These are phyloP conservation scores for Drosophila elegans DNA, from an alignment of 1,140 invertebrate genomes.

Conservation along the genomic window DNA sequence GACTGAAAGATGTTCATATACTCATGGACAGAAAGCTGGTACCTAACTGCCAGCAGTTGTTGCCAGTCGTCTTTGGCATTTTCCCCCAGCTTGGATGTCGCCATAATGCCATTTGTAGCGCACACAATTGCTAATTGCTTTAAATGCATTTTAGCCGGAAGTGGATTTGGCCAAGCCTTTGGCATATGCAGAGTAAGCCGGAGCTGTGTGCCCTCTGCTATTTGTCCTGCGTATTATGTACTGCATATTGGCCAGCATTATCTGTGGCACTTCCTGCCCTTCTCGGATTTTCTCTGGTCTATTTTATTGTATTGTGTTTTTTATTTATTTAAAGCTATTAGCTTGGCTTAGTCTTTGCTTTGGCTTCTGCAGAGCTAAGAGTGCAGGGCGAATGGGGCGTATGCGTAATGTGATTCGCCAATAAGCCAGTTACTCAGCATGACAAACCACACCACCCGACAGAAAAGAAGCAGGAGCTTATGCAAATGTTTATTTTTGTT, in stretches of 20 bases:
- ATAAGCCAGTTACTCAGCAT: conserved; percentile 37
- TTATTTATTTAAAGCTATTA: conserved; percentile 77
- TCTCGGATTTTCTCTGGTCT: conserved; percentile 38
- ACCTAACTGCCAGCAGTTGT: conserved; percentile 33
- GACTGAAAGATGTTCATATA: neutral
- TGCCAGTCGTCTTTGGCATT: conserved; percentile 35
- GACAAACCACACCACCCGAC: conserved; percentile 17
- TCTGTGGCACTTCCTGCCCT: conserved; percentile 38
- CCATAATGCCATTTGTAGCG: conserved; percentile 53
- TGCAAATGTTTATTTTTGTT: conserved; percentile 54
- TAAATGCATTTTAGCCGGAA: conserved; percentile 76
- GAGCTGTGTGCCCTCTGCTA: conserved; percentile 14
- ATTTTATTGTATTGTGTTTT: conserved; percentile 53
- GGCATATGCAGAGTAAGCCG: conserved; percentile 49
- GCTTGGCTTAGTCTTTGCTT: conserved; percentile 43
- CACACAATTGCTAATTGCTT: conserved; percentile 74
- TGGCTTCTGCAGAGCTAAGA: conserved; percentile 12
- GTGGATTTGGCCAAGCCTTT: conserved; percentile 66
- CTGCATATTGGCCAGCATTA: conserved; percentile 66
- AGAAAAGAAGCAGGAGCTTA: conserved; percentile 28
- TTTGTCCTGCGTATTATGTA: conserved; percentile 49
- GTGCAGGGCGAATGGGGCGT: conserved; percentile 6
- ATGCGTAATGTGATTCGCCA: conserved; percentile 53
- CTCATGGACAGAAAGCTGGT: neutral
- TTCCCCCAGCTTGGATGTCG: conserved; percentile 12